These are phyloP conservation scores for Platycheirus albimanus DNA, from an alignment of 2,888 invertebrate species.

Conservation along the genomic window DNA sequence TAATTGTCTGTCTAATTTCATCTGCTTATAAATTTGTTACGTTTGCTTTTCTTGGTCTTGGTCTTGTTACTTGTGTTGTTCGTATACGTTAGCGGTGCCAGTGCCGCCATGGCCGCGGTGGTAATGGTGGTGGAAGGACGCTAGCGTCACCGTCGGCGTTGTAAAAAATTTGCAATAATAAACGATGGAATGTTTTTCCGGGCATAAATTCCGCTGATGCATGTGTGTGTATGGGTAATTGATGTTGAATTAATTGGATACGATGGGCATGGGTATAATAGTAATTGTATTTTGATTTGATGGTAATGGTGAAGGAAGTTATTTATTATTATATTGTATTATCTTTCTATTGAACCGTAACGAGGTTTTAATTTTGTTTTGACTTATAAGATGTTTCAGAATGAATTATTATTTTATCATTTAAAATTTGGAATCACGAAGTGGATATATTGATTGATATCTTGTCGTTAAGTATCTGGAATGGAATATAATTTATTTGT, in stretches of 20 bases:
- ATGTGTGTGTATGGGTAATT: constrained; percentile 2
- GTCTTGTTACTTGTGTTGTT: constrained; percentile 9
- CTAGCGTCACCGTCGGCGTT: too few species aligned
- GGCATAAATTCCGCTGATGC: constrained; percentile 4
- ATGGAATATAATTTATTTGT: neutral
- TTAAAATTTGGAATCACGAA: neutral
- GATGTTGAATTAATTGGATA: constrained; percentile 51
- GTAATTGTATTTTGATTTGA: constrained; percentile 46
- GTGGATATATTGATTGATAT: constrained; percentile 37
- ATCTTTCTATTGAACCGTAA: constrained; percentile 52
- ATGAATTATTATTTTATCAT: neutral
- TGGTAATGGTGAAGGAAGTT: neutral
- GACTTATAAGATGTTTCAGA: neutral
- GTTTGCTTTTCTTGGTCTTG: constrained; percentile 22
- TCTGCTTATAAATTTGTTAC: constrained; percentile 59
- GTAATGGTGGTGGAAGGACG: too few species aligned
- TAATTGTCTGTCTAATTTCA: constrained; percentile 66
- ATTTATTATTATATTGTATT: neutral
- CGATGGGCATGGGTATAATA: constrained; percentile 2
- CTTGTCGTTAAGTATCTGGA: constrained; percentile 11
- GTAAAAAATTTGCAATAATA: constrained; percentile 34
- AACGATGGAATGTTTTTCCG: constrained; percentile 25
- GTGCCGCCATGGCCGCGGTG: too few species aligned
- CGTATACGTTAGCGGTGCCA: too few species aligned
- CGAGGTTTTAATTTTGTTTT: constrained; percentile 50